Percentiles rank a stretch among this genome's conserved stretches.
Evolutionary conservation across 2,888 invertebrate species (phyloP).

Genomic region (Drosophila paranaensis): DNA sequence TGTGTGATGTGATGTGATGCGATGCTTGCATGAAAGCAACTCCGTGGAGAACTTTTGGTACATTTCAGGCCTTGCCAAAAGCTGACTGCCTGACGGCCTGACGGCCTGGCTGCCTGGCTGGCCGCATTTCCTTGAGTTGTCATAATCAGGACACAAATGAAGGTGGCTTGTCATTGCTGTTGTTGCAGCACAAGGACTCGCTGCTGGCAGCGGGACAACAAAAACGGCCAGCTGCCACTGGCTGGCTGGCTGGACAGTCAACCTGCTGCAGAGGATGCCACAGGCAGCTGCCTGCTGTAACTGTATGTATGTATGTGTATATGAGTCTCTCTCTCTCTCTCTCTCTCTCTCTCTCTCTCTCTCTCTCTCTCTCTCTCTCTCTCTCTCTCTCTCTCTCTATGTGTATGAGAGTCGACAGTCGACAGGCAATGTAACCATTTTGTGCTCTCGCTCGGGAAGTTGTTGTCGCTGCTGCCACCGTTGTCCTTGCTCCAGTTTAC

Average conservation of each 20-base stretch:
- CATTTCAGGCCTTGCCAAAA: constrained; percentile 51
- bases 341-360: constrained; percentile 8
- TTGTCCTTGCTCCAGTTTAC: constrained; percentile 75
- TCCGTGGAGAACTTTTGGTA: constrained; percentile 63
- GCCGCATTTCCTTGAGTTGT: constrained; percentile 73
- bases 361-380: background rate
- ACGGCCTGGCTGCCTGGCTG: constrained; percentile 20
- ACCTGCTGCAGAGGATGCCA: constrained; percentile 30
- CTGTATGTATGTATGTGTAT: background rate
- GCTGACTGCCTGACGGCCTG: constrained; percentile 35
- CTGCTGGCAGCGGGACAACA: constrained; percentile 47
- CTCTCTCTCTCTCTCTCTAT: constrained; percentile 12
- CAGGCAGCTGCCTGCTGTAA: constrained; percentile 28
- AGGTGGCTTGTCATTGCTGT: constrained; percentile 54
- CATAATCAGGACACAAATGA: constrained; percentile 75
- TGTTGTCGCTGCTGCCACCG: constrained; percentile 52
- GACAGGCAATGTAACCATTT: constrained; percentile 36
- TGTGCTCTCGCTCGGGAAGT: constrained; percentile 55
- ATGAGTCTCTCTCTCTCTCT: background rate
- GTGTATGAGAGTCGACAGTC: constrained; percentile 25
- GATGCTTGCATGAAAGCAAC: constrained; percentile 46
- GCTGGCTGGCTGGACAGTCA: constrained; percentile 46
- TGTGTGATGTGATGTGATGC: constrained; percentile 18
- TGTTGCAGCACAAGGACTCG: constrained; percentile 56
- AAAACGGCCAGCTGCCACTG: constrained; percentile 49